phyloP scores from a whole-genome alignment of 2,113 vertebrate genomes.

The Zapornia atra region DNA sequence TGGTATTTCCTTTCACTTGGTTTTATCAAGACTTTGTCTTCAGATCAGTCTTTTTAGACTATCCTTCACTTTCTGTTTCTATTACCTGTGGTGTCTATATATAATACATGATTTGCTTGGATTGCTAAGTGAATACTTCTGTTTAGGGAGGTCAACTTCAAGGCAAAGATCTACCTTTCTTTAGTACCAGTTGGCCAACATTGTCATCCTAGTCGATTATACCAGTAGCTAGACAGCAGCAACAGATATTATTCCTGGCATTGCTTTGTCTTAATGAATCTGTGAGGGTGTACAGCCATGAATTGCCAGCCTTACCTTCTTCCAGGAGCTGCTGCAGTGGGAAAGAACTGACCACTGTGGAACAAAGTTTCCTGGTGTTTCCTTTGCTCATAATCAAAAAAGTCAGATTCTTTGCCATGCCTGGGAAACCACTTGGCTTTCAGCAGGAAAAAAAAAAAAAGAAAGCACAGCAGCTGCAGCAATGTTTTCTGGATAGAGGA shows the following conservation, averaged over 20 bases:
- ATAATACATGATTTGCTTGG: not conserved
- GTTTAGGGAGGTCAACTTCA: not conserved
- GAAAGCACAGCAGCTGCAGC: slow-evolving; percentile 28
- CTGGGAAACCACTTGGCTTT: slow-evolving; percentile 22
- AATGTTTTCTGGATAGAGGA: not conserved
- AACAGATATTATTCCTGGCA: not conserved
- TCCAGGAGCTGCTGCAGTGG: not conserved
- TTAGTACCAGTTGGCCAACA: not conserved
- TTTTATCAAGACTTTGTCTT: not conserved
- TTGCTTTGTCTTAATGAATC: not conserved
- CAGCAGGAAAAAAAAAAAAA: not conserved
- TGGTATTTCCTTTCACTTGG: not conserved
- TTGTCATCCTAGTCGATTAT: not conserved
- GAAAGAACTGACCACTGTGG: not conserved
- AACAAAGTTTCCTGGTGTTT: slow-evolving; percentile 29
- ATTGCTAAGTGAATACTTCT: not conserved
- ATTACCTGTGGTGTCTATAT: not conserved
- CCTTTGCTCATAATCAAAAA: not conserved
- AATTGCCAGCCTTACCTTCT: not conserved
- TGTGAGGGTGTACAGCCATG: not conserved
- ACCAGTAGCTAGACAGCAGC: not conserved
- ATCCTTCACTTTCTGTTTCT: not conserved
- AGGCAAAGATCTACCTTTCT: not conserved
- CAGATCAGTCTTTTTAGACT: not conserved
- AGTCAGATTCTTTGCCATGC: not conserved